phyloP scores from a whole-genome alignment of 2,113 vertebrate genomes.

The Castor canadensis region DNA sequence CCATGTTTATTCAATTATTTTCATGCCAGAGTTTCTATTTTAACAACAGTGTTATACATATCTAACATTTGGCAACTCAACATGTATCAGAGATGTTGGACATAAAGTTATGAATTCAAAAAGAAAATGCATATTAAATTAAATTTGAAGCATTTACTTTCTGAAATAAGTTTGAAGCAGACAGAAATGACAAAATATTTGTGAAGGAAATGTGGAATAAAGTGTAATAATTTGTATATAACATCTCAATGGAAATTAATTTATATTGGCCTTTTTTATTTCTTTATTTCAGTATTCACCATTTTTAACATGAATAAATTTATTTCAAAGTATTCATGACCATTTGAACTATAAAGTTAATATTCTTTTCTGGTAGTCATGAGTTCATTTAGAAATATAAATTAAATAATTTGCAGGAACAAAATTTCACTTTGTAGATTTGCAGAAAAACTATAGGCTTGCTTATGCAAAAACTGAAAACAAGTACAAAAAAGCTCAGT shows the following conservation, averaged over 20 bases:
- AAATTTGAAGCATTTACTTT: background rate
- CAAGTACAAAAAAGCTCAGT: conserved; percentile 27
- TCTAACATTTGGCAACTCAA: background rate
- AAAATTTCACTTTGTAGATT: conserved; percentile 7
- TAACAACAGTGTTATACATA: background rate
- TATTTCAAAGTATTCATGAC: background rate
- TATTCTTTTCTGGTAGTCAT: background rate
- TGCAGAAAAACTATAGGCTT: conserved; percentile 19
- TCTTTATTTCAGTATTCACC: background rate
- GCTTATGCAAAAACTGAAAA: conserved; percentile 44
- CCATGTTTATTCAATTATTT: background rate
- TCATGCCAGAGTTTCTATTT: background rate
- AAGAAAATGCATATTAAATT: background rate
- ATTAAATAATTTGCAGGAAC: conserved; percentile 44
- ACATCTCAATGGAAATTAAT: background rate
- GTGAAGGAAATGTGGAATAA: background rate
- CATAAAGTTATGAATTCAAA: background rate
- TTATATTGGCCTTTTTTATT: background rate
- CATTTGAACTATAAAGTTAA: conserved; percentile 23
- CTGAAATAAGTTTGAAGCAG: background rate
- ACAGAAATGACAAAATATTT: background rate
- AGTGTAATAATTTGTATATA: background rate
- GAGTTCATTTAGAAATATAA: conserved; percentile 51
- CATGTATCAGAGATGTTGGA: background rate
- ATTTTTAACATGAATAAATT: background rate